Percentiles rank a stretch among this genome's conserved stretches.
Evolutionary conservation across 2,888 invertebrate species (phyloP).

Genomic region (Spialia ferax): DNA sequence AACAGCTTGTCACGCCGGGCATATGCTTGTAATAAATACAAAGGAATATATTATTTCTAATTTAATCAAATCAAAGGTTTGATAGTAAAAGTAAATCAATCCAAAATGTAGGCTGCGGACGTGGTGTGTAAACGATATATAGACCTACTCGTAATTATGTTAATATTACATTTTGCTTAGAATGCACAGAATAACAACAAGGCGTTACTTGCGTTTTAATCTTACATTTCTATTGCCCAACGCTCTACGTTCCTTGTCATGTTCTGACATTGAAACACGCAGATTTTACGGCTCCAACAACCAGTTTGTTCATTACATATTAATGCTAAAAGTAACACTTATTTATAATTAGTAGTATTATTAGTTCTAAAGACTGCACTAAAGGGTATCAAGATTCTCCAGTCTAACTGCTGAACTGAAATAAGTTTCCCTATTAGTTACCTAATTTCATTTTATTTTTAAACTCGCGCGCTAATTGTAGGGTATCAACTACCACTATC

Average conservation of each 20-base stretch:
- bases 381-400: too few relatives aligned
- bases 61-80: neutral
- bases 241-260: conserved; percentile 48
- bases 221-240: conserved; percentile 45
- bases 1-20: too few relatives aligned
- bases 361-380: neutral
- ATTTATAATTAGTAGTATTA: too few relatives aligned
- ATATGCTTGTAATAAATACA: too few relatives aligned
- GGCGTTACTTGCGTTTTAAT: conserved; percentile 38
- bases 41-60: too few relatives aligned
- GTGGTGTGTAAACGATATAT: neutral
- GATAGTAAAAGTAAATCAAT: neutral
- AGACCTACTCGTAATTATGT: too few relatives aligned
- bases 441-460: too few relatives aligned
- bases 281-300: conserved; percentile 11
- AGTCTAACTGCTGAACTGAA: too few relatives aligned
- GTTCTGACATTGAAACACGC: conserved; percentile 55
- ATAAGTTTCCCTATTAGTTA: too few relatives aligned
- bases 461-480: too few relatives aligned
- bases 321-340: conserved; percentile 1
- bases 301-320: conserved; percentile 5
- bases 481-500: too few relatives aligned
- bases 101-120: neutral
- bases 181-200: conserved; percentile 43
- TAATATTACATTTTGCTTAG: conserved; percentile 29